These are phyloP conservation scores for Otus scops DNA, from an alignment of 2,797 vertebrate species.

Conservation along the genomic window DNA sequence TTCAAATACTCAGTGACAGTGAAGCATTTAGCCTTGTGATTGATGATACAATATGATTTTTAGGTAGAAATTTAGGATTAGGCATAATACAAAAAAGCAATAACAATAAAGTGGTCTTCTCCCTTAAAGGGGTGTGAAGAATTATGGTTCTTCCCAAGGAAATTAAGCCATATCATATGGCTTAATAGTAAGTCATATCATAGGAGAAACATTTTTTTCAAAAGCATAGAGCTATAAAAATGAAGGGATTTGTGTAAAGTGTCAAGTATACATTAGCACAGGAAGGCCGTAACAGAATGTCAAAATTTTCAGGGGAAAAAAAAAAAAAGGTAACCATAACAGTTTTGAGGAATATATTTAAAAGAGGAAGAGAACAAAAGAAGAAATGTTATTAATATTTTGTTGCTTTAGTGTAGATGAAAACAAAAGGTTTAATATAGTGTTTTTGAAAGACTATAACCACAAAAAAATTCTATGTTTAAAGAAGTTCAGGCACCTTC, in stretches of 20 bases:
- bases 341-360: neutral
- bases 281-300: neutral
- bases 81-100: neutral
- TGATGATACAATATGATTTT: neutral
- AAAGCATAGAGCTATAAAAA: neutral
- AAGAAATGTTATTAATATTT: neutral
- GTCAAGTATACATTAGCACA: neutral
- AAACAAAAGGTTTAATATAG: neutral
- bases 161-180: neutral
- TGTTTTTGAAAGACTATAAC: neutral
- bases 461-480: neutral
- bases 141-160: neutral
- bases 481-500: neutral
- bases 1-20: neutral
- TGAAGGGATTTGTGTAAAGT: neutral
- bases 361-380: neutral
- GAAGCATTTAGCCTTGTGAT: neutral
- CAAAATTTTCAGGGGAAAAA: neutral
- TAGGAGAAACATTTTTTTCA: neutral
- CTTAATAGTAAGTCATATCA: neutral
- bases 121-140: neutral
- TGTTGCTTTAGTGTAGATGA: neutral
- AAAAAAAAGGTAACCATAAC: neutral
- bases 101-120: neutral
- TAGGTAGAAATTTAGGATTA: neutral